phyloP scores from a whole-genome alignment of 2,113 vertebrate species.

The Phocoena phocoena region DNA sequence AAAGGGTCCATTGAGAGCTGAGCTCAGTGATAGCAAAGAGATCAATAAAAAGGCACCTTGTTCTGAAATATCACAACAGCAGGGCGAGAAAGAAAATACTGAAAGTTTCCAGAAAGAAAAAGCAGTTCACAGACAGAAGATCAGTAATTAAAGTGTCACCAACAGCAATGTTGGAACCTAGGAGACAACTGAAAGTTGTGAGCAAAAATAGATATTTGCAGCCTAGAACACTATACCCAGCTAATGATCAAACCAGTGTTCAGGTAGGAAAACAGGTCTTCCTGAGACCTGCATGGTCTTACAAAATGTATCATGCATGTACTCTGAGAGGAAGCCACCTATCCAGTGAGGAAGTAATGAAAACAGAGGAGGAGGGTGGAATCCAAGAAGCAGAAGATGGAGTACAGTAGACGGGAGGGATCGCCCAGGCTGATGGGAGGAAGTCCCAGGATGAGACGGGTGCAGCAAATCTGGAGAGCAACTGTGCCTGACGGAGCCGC shows the following conservation, averaged over 20 bases:
- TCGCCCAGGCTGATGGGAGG: neutral
- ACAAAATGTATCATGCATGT: neutral
- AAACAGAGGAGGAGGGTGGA: neutral
- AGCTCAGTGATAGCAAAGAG: neutral
- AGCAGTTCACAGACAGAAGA: neutral
- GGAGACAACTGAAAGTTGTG: neutral
- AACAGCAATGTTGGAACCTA: neutral
- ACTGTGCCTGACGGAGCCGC: accelerated
- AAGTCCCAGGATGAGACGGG: neutral
- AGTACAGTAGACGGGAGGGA: neutral
- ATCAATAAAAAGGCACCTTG: neutral
- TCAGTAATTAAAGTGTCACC: neutral
- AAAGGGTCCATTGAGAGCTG: neutral
- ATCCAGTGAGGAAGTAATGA: neutral
- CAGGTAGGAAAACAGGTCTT: neutral
- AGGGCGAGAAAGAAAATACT: neutral
- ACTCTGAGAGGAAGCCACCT: neutral
- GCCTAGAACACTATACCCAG: neutral
- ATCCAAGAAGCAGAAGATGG: neutral
- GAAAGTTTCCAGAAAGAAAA: neutral
- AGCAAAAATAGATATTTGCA: neutral
- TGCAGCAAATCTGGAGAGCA: accelerated
- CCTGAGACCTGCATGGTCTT: neutral
- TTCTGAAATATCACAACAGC: neutral
- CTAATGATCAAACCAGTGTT: neutral